A percentile compares a stretch with the other conserved stretches of the same genome.
These are phyloP conservation scores for Thaumetopoea pityocampa DNA, from an alignment of 1,140 invertebrate species.

Conservation along the genomic window DNA sequence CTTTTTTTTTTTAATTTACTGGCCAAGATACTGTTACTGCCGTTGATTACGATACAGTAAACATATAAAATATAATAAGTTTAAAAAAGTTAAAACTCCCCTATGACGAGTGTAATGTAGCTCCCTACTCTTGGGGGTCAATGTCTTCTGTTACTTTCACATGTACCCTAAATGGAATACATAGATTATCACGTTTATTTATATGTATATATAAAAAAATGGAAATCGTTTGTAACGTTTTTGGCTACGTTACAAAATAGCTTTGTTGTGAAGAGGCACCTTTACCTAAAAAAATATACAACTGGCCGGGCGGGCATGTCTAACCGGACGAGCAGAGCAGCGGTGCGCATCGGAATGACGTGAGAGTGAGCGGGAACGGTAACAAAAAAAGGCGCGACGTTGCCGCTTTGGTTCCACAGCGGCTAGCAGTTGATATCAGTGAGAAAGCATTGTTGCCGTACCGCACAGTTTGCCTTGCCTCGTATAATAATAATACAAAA, in stretches of 20 bases:
- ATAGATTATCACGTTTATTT: no score
- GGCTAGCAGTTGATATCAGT: conserved; percentile 31
- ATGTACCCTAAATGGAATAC: no score
- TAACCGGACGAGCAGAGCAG: conserved; percentile 27
- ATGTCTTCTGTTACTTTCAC: no score
- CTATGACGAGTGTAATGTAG: no score
- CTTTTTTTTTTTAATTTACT: no score
- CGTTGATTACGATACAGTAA: no score
- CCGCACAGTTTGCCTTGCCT: conserved; percentile 40
- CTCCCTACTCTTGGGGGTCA: no score
- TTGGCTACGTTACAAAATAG: conserved; percentile 7
- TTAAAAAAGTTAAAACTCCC: no score
- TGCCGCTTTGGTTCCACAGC: conserved; percentile 41
- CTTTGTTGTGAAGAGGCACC: conserved; percentile 9
- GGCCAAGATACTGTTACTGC: no score
- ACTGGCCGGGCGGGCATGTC: conserved; percentile 20
- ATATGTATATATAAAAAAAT: no score
- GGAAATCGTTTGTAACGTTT: no score
- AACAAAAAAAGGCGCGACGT: conserved; percentile 53
- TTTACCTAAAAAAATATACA: conserved; percentile 23
- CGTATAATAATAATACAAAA: conserved; percentile 15
- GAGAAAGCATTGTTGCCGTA: conserved; percentile 54
- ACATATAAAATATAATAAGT: no score
- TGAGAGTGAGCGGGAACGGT: conserved; percentile 30
- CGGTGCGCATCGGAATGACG: conserved; percentile 42